A percentile compares a stretch with the other conserved stretches of the same genome.
Conservation (phyloP, 2,113 vertebrate species). For the Synchiropus splendidus region DNA sequence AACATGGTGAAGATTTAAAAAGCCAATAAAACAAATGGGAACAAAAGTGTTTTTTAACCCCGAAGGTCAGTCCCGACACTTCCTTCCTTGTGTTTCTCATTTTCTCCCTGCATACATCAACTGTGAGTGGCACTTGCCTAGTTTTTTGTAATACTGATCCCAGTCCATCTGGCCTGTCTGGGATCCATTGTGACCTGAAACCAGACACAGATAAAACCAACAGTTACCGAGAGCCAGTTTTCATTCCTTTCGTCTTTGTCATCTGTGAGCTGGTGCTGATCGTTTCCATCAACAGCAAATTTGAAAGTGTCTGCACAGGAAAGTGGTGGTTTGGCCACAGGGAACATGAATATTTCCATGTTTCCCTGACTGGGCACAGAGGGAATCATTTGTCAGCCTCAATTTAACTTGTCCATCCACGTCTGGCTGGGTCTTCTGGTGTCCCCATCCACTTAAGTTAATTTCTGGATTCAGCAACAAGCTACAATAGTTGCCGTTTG, state of each 20-base stretch:
- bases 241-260: neutral
- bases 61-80: no score
- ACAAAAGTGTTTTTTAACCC: no score
- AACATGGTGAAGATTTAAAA: no score
- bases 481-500: no score
- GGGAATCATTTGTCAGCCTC: no score
- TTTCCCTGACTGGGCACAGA: no score
- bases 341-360: neutral
- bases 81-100: neutral
- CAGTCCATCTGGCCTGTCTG: constrained; percentile 68
- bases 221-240: constrained; percentile 15
- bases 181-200: constrained; percentile 69
- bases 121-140: constrained; percentile 41
- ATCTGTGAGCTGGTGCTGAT: constrained; percentile 4
- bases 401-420: no score
- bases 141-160: constrained; percentile 65
- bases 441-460: neutral
- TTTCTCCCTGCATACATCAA: constrained; percentile 6
- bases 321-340: constrained; percentile 15
- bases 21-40: no score
- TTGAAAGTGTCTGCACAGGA: constrained; percentile 20
- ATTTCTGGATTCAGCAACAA: neutral
- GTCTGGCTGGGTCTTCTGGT: no score
- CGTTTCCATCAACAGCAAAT: constrained; percentile 25
- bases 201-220: constrained; percentile 48